Conservation (phyloP, 2,797 vertebrate species). For the Masticophis lateralis region DNA sequence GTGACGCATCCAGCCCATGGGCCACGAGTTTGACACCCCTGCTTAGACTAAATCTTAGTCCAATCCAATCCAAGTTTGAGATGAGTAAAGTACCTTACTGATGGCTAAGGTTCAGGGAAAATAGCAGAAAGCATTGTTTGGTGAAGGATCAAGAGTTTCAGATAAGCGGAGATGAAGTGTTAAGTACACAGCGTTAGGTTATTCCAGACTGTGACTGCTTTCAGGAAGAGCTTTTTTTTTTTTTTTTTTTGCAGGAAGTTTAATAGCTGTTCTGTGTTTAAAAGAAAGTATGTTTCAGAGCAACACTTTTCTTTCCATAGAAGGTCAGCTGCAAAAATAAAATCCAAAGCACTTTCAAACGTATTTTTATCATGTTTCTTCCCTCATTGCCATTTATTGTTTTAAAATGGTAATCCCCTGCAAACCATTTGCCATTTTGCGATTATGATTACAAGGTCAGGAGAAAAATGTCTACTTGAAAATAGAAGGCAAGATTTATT, state of each 20-base stretch:
- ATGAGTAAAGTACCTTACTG: background rate
- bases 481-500: slow-evolving; percentile 51
- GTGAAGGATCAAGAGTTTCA: background rate
- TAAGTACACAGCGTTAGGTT: background rate
- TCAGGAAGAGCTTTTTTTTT: background rate
- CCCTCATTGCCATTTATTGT: slow-evolving; percentile 19
- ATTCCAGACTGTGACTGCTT: background rate
- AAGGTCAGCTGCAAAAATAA: background rate
- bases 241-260: background rate
- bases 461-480: slow-evolving; percentile 41
- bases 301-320: background rate
- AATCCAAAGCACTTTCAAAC: background rate
- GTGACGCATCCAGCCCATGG: too few species aligned
- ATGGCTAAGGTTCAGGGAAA: background rate
- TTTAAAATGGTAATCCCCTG: slow-evolving; percentile 31
- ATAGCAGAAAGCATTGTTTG: background rate
- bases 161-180: background rate
- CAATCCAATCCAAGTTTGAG: background rate
- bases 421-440: slow-evolving; percentile 5
- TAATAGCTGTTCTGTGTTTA: background rate
- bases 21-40: too few species aligned
- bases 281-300: background rate
- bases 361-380: slow-evolving; percentile 2
- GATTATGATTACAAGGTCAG: slow-evolving; percentile 36
- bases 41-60: background rate